Conservation (phyloP, 2,797 vertebrate species). For the Hyperoplus lanceolatus region DNA sequence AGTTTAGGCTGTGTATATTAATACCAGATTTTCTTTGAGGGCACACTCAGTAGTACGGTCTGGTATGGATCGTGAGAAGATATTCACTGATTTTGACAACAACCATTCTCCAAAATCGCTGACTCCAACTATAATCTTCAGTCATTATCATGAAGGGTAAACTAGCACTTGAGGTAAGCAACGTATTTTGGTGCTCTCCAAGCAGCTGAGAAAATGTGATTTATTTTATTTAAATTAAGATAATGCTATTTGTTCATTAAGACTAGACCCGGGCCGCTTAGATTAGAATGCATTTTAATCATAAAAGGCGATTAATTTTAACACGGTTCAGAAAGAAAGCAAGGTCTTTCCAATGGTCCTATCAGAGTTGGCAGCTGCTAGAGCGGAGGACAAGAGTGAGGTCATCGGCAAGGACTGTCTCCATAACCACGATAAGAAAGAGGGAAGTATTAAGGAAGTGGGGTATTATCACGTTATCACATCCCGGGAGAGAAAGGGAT, state of each 20-base stretch:
- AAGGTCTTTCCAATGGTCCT: background rate
- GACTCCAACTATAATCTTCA: no score
- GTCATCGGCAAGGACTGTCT: constrained; percentile 7
- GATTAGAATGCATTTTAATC: background rate
- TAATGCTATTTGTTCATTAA: background rate
- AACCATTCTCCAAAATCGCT: no score
- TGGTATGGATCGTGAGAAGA: no score
- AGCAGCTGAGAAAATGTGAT: background rate
- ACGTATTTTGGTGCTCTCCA: background rate
- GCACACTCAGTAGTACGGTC: no score
- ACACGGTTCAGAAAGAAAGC: background rate
- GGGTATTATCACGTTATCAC: constrained; percentile 35
- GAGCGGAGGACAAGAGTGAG: constrained; percentile 22
- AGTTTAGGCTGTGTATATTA: no score
- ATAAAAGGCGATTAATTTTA: background rate
- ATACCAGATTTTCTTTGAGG: no score
- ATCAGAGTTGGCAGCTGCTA: constrained; percentile 5
- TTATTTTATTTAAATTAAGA: background rate
- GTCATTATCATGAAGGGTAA: no score
- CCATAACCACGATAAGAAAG: constrained; percentile 7
- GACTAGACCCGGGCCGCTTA: background rate
- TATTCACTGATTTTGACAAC: no score
- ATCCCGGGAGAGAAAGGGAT: constrained; percentile 29
- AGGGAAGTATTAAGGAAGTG: constrained; percentile 23
- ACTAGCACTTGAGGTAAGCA: no score